Evolutionary conservation across 2,797 vertebrate genomes (phyloP), one percentile per base, ranked within the genome.

Genomic region (Sus cebifrons): DNA sequence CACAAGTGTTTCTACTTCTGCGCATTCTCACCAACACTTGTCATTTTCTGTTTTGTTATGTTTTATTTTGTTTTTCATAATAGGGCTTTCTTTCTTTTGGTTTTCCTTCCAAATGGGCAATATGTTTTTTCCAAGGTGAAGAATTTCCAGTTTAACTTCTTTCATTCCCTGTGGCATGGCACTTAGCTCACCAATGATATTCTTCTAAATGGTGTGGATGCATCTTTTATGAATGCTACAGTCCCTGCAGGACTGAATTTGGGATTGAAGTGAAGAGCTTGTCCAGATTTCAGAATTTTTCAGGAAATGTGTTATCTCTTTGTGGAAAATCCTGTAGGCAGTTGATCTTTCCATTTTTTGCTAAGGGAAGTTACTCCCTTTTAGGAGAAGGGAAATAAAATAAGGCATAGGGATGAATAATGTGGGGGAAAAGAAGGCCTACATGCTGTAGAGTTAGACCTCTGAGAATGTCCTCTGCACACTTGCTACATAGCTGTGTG

Each of bases 241-340:
- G 54, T 62, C 60, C 60, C 49, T 62, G 16, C 3, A 58, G n/a
- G 10, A 67, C 68, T 78, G 77, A 71, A 40, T 71, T 78, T 27
- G 12, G 6, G 52, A 60, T 20, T 27, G 14, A 62, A n/a, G 86
- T 70, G 86, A 56, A n/a, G 86, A 67, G 86, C 13, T 94, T 97
- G 92, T 88, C 17, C n/a, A 91, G 71, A 95, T 79, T 87, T 94
- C 68, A 5, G 32, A 74, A 91, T 62, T 87, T 93, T 93, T 86
- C 77, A 88, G 74, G 95, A 96, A 97, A 91, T 91, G 97, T 84
- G 75, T 64, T 56, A 11, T 75, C 7, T 75, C 36, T 77, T 49
- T 10, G 9, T 49, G 44, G 44, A 97, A 97, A 98, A 96, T 52
- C 82, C 82, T 67, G 68, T 23, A 96, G 71, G 95, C 95, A 97